Percentiles rank a stretch among this genome's conserved stretches.
These are phyloP conservation scores for Acronicta leporina DNA, from an alignment of 2,888 invertebrate genomes.

Conservation along the genomic window DNA sequence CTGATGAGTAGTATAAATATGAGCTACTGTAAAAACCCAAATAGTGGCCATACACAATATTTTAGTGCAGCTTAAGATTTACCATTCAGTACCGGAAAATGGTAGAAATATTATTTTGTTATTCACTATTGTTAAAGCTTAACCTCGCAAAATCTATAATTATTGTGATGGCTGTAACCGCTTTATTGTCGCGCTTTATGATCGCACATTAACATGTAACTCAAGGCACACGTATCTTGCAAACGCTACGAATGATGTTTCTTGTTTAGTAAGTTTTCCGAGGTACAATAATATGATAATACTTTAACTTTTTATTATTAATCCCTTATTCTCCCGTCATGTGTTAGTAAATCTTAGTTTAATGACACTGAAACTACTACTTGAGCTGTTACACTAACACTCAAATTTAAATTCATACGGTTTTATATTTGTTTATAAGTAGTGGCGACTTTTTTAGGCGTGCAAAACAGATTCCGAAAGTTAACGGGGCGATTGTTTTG, in stretches of 20 bases:
- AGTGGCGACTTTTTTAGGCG: accelerated
- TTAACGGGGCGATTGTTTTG: no score
- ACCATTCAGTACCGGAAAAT: neutral
- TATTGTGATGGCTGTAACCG: no score
- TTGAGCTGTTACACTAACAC: neutral
- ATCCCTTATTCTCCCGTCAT: neutral
- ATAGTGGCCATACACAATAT: neutral
- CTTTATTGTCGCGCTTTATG: no score
- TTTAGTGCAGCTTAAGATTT: neutral
- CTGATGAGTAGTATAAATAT: no score
- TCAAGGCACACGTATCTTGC: no score
- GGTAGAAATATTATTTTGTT: neutral
- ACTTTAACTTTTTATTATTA: neutral
- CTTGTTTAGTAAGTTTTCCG: no score
- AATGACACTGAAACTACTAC: neutral
- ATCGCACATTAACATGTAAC: neutral
- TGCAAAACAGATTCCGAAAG: no score
- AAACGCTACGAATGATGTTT: no score
- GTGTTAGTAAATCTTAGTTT: neutral
- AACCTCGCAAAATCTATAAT: neutral
- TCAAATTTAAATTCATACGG: no score
- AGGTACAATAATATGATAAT: no score
- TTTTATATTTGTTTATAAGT: neutral
- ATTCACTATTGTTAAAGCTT: neutral
- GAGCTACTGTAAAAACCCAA: no score